These are phyloP conservation scores for Neogale vison DNA, from an alignment of 2,113 vertebrate species.

Conservation along the genomic window DNA sequence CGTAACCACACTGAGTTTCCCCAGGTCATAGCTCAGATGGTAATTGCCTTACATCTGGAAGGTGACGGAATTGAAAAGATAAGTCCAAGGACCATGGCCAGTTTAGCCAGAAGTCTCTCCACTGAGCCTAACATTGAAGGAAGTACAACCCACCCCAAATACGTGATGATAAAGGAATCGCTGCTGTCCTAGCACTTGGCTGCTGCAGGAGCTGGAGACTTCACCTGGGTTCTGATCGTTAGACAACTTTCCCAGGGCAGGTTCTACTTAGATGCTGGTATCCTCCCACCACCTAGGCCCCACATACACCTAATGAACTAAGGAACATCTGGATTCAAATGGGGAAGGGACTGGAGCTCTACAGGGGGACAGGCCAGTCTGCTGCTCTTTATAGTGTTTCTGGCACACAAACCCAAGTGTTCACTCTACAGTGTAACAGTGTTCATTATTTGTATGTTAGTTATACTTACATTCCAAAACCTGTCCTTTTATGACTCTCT, in stretches of 20 bases:
- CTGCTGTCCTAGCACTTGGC: background rate
- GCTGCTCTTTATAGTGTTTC: background rate
- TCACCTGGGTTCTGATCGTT: background rate
- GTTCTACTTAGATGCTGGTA: background rate
- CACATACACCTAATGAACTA: background rate
- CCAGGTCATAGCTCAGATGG: background rate
- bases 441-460: background rate
- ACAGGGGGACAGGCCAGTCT: background rate
- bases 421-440: background rate
- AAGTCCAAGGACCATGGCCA: background rate
- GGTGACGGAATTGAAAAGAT: background rate
- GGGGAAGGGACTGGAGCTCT: background rate
- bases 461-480: background rate
- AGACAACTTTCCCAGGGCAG: background rate
- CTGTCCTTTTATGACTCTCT: background rate
- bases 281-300: background rate
- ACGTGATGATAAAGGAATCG: background rate
- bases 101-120: slow-evolving; percentile 1
- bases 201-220: background rate
- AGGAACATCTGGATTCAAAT: background rate
- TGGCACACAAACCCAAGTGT: background rate
- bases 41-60: background rate
- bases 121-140: background rate
- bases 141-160: background rate
- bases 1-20: background rate